Base-by-base conservation (phyloP, 2,888 invertebrate species). In the Smittia sp. region DNA sequence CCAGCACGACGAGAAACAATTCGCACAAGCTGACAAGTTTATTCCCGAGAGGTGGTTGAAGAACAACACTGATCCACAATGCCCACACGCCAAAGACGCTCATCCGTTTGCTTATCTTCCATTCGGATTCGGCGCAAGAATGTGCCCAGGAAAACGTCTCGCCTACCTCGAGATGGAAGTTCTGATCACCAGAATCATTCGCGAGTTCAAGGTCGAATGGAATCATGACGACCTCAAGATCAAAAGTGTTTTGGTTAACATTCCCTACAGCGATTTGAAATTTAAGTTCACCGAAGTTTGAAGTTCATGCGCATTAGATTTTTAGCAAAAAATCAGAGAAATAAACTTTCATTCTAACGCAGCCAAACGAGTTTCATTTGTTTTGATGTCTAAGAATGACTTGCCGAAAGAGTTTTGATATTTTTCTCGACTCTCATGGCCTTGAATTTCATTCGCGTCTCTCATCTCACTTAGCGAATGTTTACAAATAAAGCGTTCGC, bases 41-140 rank as follows among this genome's bases (percentile, higher is more conserved):
- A 79, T 88, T 54, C 93, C 94, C 0, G 92, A 93, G 79, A 83
- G 94, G 62, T 94, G 93, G 93, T 76, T 85, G 6, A 84, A 84
- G 62, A 74, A 74, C 7, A 25, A 25, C 18, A 13, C 68, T 0
- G 38, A 52, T 7, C 13, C 46, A 27, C 22, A 63, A 2, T 75
- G 74, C 70, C 75, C 75, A 18, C 70, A 32, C 13, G 54, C 58
- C 18, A 41, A 76, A 74, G 6, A 54, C 74, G 32, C 58, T n/a
- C 27, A 54, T 24, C 62, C 63, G 46, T 73, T 65, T 73, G 24
- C 24, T 13, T 65, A 27, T 52, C 24, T 73, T 25, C 89, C 89
- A 0, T 90, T 89, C 77, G 90, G 90, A 20, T 66, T 46, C 15
- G 46, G 46, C 46, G 2, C 84, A 6, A 46, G 46, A 46, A 46